Base-by-base conservation (phyloP, 2,113 vertebrate genomes). In the Tenebrosternarchus preto region DNA sequence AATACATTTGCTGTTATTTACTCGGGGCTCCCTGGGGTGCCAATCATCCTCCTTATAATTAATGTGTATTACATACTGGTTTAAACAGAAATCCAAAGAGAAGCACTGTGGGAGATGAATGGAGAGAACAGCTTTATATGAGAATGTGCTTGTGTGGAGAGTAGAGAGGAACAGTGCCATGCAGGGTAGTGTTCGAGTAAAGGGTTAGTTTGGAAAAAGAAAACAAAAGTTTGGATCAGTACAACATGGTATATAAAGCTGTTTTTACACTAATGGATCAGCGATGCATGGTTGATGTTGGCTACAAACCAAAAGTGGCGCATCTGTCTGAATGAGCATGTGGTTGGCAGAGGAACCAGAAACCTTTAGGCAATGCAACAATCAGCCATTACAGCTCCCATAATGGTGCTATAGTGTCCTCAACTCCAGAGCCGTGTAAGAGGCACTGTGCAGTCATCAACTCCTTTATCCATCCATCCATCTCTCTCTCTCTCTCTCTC, bases 1-100 rank as follows among this genome's bases (percentile, higher is more conserved):
- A 80, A 24, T 29, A n/a, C 64, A 57, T 72, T 76, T 36, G 64
- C 56, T 46, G 56, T 76, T 39, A 67, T 77, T 80, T 80, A 56
- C 78, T 81, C 20, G 17, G 17, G 29, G 27, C 50, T 63, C 66
- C 43, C 2, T 25, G 39, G n/a, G n/a, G 33, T 46, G 29, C 72
- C 60, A 72, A 64, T 78, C 25, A 68, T 80, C 70, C 20, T 57
- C 4, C n/a, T 33, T 27, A 57, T 59, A 73, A 81, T 46, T 78
- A 78, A 84, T 70, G 24, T 29, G 17, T 25, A 55, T n/a, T 25
- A 36, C 43, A 50, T 3, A 7, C 55, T 22, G 6, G 22, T 57
- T 46, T n/a, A 50, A 46, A 66, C 12, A 6, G 31, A 55, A 33
- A 60, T n/a, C 50, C 67, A 46, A 17, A 56, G 67, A 36, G 22